These are phyloP conservation scores for Diglossa brunneiventris DNA, from an alignment of 2,113 vertebrate genomes.

Conservation along the genomic window DNA sequence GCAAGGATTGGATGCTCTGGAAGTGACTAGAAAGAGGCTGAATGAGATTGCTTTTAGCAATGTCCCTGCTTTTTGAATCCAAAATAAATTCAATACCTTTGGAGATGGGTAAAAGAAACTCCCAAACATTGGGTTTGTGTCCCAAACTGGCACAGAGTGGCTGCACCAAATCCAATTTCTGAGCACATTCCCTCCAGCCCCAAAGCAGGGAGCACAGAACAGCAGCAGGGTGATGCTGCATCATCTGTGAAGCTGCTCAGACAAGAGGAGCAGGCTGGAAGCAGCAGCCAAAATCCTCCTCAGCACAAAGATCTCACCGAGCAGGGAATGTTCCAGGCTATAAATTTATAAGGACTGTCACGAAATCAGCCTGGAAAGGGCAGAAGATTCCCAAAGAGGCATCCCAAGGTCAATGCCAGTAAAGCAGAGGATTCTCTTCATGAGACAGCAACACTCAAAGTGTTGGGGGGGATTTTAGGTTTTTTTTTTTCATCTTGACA, in stretches of 20 bases:
- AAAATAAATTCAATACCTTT: not conserved
- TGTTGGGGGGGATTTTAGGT: not conserved
- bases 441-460: not conserved
- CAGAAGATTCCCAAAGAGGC: constrained; percentile 34
- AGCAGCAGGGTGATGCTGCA: not conserved
- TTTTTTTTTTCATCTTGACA: not conserved
- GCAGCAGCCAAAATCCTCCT: constrained; percentile 17
- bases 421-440: not conserved
- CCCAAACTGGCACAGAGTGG: not conserved
- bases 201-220: not conserved
- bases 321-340: not conserved
- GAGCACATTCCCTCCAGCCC: not conserved
- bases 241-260: not conserved
- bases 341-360: not conserved
- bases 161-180: not conserved
- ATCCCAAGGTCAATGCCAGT: constrained; percentile 16
- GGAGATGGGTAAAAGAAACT: not conserved
- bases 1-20: not conserved
- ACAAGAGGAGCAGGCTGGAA: constrained; percentile 14
- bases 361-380: constrained; percentile 13
- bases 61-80: not conserved
- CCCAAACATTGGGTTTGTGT: too few species aligned
- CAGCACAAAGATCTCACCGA: not conserved
- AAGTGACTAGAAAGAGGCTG: not conserved
- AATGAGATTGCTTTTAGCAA: not conserved